phyloP scores from a whole-genome alignment of 2,113 vertebrate genomes.

The Psittacara wagleri region DNA sequence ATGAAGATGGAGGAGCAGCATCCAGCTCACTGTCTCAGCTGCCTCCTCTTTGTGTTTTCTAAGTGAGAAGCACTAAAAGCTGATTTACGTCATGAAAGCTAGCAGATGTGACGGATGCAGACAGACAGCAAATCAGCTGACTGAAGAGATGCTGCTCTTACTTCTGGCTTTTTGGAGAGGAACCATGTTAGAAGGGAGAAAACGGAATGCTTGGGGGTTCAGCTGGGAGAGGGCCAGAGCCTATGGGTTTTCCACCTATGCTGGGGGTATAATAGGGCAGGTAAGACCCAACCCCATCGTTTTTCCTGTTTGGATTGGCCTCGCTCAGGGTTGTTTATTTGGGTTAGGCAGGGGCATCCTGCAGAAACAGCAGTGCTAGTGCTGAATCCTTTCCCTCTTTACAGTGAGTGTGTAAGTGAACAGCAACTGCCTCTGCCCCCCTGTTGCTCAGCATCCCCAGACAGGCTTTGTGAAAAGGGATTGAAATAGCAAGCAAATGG shows the following conservation, averaged over 20 bases:
- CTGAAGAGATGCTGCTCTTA: not conserved
- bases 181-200: not conserved
- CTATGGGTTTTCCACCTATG: not conserved
- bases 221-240: not conserved
- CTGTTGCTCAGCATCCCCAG: constrained; percentile 21
- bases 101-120: constrained; percentile 38
- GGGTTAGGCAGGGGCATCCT: not conserved
- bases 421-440: constrained; percentile 42
- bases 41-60: constrained; percentile 34
- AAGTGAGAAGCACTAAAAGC: constrained; percentile 49
- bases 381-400: not conserved
- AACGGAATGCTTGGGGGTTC: not conserved
- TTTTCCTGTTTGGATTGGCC: not conserved
- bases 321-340: not conserved
- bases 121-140: constrained; percentile 20
- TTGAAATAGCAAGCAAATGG: constrained; percentile 15
- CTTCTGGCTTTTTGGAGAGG: not conserved
- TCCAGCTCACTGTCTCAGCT: constrained; percentile 18
- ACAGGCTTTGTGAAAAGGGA: not conserved
- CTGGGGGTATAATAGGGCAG: not conserved
- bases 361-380: accelerated
- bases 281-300: not conserved
- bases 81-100: constrained; percentile 31
- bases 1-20: not conserved
- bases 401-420: not conserved